Conservation (phyloP, 2,797 vertebrate species). For the Poeciliopsis paucimaculata region DNA sequence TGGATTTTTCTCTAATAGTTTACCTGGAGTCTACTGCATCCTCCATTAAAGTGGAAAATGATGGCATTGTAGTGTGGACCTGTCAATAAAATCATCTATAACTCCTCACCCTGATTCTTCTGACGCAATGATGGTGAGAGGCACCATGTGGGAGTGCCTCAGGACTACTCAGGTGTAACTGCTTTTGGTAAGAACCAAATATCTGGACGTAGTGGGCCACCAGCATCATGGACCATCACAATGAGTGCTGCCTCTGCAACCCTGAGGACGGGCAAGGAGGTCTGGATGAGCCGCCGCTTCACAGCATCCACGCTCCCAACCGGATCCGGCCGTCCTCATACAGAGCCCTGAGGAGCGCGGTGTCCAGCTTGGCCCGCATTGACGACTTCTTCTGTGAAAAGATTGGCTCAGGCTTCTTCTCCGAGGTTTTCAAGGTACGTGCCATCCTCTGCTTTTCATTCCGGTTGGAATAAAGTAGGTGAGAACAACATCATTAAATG, state of each 20-base stretch:
- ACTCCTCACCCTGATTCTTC: background rate
- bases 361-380: slow-evolving; percentile 91
- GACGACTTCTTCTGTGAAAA: slow-evolving; percentile 97
- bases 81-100: background rate
- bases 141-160: background rate
- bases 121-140: slow-evolving; percentile 22
- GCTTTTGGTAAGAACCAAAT: slow-evolving; percentile 12
- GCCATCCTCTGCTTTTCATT: background rate
- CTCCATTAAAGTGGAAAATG: background rate
- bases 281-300: slow-evolving; percentile 73
- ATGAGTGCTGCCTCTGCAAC: slow-evolving; percentile 67
- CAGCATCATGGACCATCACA: slow-evolving; percentile 71
- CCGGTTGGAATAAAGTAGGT: background rate
- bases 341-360: slow-evolving; percentile 90
- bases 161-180: slow-evolving; percentile 47
- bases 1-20: background rate
- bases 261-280: slow-evolving; percentile 62
- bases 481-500: background rate
- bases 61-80: background rate
- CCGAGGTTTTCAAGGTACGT: slow-evolving; percentile 94
- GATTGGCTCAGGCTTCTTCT: slow-evolving; percentile 95
- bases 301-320: slow-evolving; percentile 78
- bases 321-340: slow-evolving; percentile 90
- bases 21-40: background rate
- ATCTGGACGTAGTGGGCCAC: slow-evolving; percentile 9